Evolutionary conservation across 2,888 invertebrate species (phyloP), one percentile per base, ranked within the genome.

Genomic region (Muschampia plurimacula): DNA sequence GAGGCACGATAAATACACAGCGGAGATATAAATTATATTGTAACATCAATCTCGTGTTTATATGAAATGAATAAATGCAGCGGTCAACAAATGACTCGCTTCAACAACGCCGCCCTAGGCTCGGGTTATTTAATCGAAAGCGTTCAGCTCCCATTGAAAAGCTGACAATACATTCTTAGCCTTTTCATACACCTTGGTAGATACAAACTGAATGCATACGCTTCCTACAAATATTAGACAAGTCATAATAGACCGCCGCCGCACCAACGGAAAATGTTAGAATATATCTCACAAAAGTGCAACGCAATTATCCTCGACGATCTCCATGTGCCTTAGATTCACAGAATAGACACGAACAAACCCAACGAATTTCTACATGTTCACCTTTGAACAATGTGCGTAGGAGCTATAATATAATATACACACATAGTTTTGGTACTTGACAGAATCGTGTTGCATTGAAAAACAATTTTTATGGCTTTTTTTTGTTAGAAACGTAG

Each of bases 331-430:
- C 82, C 80, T 82, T 79, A 76, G 82, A 83, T 79, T 80, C 80
- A 82, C 77, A 84, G 82, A 85, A 83, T 81, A 77, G 78, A 80
- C 77, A 77, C 80, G 83, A 83, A 87, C 86, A 88, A 88, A 86
- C 86, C 84, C 84, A 87, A 86, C 82, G 86, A 84, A 87, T 88
- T 86, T 87, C 86, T 84, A 85, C 83, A 83, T 91, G 88, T 91
- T 91, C 90, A 89, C 86, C 79, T 88, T 87, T 83, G 83, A 87
- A 88, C 86, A 88, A 87, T 86, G 83, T 87, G 87, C 87, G 86
- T 89, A 89, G 89, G 89, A 87, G 87, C 83, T 79, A 83, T 83
- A 82, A 82, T 81, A 81, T 82, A 81, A 81, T 83, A 15, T 46
- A 13, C 15, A 15, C 13, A 13, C 32, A 41, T 46, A 70, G 46